Percentiles rank a stretch among this genome's conserved stretches.
These are phyloP conservation scores for Ceuthmochares aereus DNA, from an alignment of 2,113 vertebrate genomes.

Conservation along the genomic window DNA sequence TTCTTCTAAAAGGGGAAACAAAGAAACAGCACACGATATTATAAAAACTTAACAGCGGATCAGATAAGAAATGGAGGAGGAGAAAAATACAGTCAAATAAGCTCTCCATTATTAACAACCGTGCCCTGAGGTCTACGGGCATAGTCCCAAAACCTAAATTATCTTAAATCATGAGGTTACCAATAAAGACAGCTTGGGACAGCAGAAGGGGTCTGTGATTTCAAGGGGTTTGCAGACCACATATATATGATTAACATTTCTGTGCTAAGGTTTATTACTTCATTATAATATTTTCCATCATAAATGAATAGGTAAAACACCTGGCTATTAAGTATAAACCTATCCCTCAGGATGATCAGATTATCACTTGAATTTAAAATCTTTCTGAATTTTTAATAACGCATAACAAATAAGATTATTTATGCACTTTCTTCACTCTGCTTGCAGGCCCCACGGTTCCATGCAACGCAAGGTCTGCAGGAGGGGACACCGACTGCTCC, in stretches of 20 bases:
- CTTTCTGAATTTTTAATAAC: slow-evolving; percentile 76
- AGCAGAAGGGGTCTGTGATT: slow-evolving; percentile 68
- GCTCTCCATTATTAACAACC: slow-evolving; percentile 60
- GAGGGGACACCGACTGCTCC: rapidly evolving
- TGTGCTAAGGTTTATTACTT: slow-evolving; percentile 67
- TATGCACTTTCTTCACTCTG: slow-evolving; percentile 62
- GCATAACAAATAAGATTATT: slow-evolving; percentile 75
- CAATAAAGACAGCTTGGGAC: slow-evolving; percentile 48
- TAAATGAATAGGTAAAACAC: slow-evolving; percentile 79
- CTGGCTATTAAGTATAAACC: slow-evolving; percentile 77
- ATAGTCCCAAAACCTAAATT: slow-evolving; percentile 33
- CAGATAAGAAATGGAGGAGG: slow-evolving; percentile 48
- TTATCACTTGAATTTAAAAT: slow-evolving; percentile 80
- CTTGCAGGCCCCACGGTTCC: slow-evolving; percentile 34
- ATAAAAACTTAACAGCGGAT: slow-evolving; percentile 40
- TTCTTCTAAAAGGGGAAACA: slow-evolving; percentile 24
- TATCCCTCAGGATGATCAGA: slow-evolving; percentile 75
- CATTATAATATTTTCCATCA: slow-evolving; percentile 77
- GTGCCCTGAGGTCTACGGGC: slow-evolving; percentile 47
- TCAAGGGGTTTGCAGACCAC: slow-evolving; percentile 24
- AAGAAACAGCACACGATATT: slow-evolving; percentile 14
- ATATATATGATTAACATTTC: slow-evolving; percentile 74
- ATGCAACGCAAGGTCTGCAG: neutral
- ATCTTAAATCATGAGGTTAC: slow-evolving; percentile 33
- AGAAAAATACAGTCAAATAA: slow-evolving; percentile 62